Evolutionary conservation across 2,113 vertebrate species (phyloP), one percentile per base, ranked within the genome.

Genomic region (Hemichromis elongatus): DNA sequence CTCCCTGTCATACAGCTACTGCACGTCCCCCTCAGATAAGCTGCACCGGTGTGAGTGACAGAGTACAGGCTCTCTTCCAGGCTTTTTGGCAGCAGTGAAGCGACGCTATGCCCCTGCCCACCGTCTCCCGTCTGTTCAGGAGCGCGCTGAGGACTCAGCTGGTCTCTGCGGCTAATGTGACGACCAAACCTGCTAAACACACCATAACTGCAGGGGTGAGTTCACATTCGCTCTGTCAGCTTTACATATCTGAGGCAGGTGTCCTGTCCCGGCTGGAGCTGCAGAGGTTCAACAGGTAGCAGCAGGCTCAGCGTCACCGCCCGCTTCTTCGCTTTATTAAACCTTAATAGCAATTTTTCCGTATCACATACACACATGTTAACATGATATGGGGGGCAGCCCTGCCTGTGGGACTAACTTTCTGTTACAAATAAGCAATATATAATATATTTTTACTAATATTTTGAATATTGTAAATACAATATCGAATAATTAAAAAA

Each of bases 131-230:
- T 1, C 16, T 94, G 12, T 26, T 94, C 37, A 80, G 89, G 77
- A 79, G 80, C 88, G 79, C 86, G 1, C 70, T 92, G 53, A 83
- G 81, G 86, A 80, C 88, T 11, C 89, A 79, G 10, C 30, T 89
- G 68, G 21, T 80, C 10, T 77, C 82, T 1, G 85, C 10, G 45
- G 92, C 89, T 5, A 77, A 81, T 7, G 0, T 85, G 30, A 4
- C 85, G 2, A 11, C 83, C 24, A 94, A 93, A 85, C 93, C 93
- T 4, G 89, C 93, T 55, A 91, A 93, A 80, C 81, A 94, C 70
- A 26, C 11, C 0, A 0, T 94, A 40, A 18, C 59, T 19, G 47
- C 57, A 2, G 85, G 68, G 92, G 93, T 94, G 87, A 94, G 93
- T 87, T 42, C n/a, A 35, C 37, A 13, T 33, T 52, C 45, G 26